Percentiles rank a stretch among this genome's conserved stretches.
Conservation (phyloP, 2,113 vertebrate species). For the Castor canadensis region DNA sequence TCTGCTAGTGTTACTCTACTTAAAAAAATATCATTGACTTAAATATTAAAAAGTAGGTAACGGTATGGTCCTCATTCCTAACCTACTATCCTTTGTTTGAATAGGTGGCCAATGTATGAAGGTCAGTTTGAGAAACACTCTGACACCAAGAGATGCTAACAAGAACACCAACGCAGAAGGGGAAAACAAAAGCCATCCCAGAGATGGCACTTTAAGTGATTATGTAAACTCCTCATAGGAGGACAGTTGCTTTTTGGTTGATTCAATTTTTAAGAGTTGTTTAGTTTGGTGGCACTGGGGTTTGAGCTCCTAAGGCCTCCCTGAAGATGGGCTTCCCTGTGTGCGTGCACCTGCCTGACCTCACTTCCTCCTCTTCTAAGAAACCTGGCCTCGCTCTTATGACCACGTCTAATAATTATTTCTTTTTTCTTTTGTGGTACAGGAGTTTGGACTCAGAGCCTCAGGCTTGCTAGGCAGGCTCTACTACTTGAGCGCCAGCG, state of each 20-base stretch:
- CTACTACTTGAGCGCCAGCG: no score
- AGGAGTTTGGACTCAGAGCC: no score
- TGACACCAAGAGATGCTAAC: background rate
- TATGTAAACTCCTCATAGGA: background rate
- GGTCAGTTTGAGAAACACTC: background rate
- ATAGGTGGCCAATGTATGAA: background rate
- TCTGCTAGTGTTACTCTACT: background rate
- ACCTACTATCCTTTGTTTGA: background rate
- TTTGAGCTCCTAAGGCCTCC: no score
- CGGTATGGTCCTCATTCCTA: background rate
- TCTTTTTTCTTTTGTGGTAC: no score
- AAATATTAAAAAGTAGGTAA: conserved; percentile 11
- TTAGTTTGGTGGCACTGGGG: no score
- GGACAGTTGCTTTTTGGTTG: background rate
- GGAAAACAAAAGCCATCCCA: background rate
- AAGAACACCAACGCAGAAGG: background rate
- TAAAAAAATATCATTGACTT: background rate
- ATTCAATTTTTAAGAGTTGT: conserved; percentile 25
- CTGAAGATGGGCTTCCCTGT: no score
- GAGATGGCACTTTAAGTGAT: background rate
- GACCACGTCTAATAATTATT: no score
- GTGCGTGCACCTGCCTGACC: no score
- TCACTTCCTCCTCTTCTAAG: no score
- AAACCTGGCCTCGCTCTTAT: no score
- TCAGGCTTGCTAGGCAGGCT: no score